Conservation (phyloP, 2,888 invertebrate genomes). For the Nymphalis polychloros region DNA sequence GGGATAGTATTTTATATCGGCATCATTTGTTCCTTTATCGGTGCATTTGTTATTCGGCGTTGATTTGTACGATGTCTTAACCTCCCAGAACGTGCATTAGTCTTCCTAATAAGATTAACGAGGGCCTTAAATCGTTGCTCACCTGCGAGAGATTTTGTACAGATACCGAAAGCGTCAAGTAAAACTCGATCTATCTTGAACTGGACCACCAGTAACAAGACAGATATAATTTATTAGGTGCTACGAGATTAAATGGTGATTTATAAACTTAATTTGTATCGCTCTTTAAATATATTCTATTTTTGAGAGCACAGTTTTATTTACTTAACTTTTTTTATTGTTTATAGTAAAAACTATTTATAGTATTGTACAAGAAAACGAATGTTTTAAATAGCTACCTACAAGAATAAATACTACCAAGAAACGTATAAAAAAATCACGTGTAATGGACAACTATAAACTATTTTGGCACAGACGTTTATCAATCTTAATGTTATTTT, state of each 20-base stretch:
- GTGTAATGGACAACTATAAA: too few relatives aligned
- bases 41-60: constrained; percentile 71
- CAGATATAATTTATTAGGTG: constrained; percentile 33
- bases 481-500: too few relatives aligned
- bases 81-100: constrained; percentile 50
- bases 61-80: constrained; percentile 77
- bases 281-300: constrained; percentile 7
- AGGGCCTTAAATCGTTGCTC: constrained; percentile 42
- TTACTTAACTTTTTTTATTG: neutral
- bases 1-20: constrained; percentile 79
- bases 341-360: too few relatives aligned
- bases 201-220: constrained; percentile 35
- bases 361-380: too few relatives aligned
- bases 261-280: constrained; percentile 10
- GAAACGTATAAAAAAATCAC: too few relatives aligned
- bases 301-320: neutral
- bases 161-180: constrained; percentile 35
- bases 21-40: constrained; percentile 77
- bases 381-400: too few relatives aligned
- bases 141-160: constrained; percentile 41
- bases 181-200: constrained; percentile 32
- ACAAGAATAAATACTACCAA: too few relatives aligned
- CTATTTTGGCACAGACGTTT: too few relatives aligned
- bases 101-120: constrained; percentile 48
- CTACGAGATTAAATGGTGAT: constrained; percentile 28